Evolutionary conservation across 1,140 invertebrate species (phyloP).

Genomic region (Portunus trituberculatus): DNA sequence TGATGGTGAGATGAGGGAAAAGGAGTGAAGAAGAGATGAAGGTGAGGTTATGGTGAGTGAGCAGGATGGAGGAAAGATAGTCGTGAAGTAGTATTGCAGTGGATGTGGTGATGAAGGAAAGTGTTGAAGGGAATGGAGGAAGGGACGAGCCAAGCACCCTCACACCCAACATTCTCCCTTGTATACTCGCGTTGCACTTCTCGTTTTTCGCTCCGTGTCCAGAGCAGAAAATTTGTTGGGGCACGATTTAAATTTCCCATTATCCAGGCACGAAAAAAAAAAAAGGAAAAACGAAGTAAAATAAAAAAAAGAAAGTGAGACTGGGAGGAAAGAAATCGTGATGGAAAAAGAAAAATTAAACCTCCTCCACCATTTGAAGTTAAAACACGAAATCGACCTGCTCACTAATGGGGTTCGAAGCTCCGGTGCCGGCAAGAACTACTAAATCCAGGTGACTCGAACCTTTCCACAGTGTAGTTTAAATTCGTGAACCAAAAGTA

Average conservation of each 20-base stretch:
- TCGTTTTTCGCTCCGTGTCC: not conserved
- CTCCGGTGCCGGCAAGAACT: not conserved
- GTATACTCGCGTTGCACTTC: not conserved
- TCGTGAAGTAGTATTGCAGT: not conserved
- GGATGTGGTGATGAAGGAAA: not conserved
- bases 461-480: too few species aligned
- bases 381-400: not conserved
- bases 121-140: not conserved
- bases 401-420: not conserved
- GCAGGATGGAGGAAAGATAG: not conserved
- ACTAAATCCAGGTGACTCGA: too few species aligned
- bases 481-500: not conserved
- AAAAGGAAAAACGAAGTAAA: too few species aligned
- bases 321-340: not conserved
- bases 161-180: not conserved
- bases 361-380: not conserved
- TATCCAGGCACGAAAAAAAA: not conserved
- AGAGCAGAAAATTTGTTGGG: not conserved
- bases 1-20: too few species aligned
- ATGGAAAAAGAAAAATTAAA: not conserved
- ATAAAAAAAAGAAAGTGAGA: not conserved
- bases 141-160: not conserved
- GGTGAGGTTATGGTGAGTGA: not conserved
- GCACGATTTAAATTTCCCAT: slow-evolving; percentile 1
- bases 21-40: not conserved